These are phyloP conservation scores for Pogonomyrmex barbatus DNA, from an alignment of 1,140 invertebrate species.

Conservation along the genomic window DNA sequence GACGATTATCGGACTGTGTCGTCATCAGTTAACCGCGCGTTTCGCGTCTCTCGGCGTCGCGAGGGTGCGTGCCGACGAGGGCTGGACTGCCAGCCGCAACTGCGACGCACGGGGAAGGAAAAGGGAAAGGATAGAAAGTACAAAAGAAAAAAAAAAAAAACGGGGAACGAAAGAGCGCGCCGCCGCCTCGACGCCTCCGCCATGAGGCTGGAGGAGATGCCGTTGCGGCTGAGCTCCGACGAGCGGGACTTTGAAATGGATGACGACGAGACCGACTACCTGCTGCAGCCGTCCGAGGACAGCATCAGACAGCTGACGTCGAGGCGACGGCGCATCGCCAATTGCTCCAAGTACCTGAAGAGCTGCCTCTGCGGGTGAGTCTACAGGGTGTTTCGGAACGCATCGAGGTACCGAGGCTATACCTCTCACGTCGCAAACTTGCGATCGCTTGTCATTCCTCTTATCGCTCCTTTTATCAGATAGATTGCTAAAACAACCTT, in stretches of 20 bases:
- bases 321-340: constrained; percentile 78
- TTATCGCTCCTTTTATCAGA: neutral
- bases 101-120: no score
- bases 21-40: constrained; percentile 40
- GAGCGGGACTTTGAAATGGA: constrained; percentile 89
- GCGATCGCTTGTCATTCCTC: neutral
- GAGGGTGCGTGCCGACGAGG: neutral
- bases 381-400: constrained; percentile 3
- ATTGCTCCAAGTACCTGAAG: constrained; percentile 81
- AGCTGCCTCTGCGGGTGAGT: constrained; percentile 86
- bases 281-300: constrained; percentile 86
- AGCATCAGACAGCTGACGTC: constrained; percentile 79
- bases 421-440: neutral
- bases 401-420: no score
- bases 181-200: constrained; percentile 32
- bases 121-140: neutral
- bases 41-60: constrained; percentile 3
- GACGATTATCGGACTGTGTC: constrained; percentile 32
- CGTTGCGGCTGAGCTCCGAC: constrained; percentile 86
- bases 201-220: constrained; percentile 87
- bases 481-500: neutral
- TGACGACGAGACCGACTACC: constrained; percentile 89
- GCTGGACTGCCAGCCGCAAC: neutral
- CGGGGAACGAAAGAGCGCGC: constrained; percentile 36
- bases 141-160: constrained; percentile 14